A percentile compares a stretch with the other conserved stretches of the same genome.
These are phyloP conservation scores for Dicentrarchus labrax DNA, from an alignment of 2,113 vertebrate species.

Conservation along the genomic window DNA sequence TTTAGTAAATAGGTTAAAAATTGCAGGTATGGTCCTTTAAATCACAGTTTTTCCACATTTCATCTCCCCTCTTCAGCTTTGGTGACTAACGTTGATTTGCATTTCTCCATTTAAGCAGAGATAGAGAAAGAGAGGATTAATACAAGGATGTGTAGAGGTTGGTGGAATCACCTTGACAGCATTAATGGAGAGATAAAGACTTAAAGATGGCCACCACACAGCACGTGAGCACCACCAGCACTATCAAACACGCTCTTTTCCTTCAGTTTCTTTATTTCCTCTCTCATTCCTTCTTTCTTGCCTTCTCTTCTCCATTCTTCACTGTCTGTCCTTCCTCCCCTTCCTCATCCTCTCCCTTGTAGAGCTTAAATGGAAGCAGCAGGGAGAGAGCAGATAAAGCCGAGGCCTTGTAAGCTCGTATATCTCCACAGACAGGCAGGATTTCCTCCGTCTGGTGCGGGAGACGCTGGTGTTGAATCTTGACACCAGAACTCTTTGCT, in stretches of 20 bases:
- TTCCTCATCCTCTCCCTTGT: background rate
- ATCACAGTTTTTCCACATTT: background rate
- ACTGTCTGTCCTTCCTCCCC: background rate
- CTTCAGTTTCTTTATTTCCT: background rate
- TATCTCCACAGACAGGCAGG: constrained; percentile 37
- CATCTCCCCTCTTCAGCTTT: background rate
- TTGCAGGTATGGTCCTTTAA: background rate
- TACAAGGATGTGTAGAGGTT: background rate
- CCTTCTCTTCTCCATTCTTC: background rate
- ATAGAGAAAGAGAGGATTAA: background rate
- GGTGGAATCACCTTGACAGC: background rate
- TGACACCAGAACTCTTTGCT: background rate
- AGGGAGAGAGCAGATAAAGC: constrained; percentile 38
- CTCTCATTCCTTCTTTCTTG: background rate
- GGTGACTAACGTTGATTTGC: background rate
- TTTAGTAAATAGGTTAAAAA: background rate
- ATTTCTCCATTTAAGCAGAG: background rate
- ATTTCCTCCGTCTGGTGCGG: background rate
- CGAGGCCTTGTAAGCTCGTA: background rate
- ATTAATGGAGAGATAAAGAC: background rate
- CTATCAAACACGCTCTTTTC: background rate
- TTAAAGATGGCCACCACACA: constrained; percentile 3
- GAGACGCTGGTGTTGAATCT: background rate
- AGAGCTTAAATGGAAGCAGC: constrained; percentile 10
- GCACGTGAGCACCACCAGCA: background rate